Conservation (phyloP, 2,113 vertebrate species). For the Tamias sibiricus region DNA sequence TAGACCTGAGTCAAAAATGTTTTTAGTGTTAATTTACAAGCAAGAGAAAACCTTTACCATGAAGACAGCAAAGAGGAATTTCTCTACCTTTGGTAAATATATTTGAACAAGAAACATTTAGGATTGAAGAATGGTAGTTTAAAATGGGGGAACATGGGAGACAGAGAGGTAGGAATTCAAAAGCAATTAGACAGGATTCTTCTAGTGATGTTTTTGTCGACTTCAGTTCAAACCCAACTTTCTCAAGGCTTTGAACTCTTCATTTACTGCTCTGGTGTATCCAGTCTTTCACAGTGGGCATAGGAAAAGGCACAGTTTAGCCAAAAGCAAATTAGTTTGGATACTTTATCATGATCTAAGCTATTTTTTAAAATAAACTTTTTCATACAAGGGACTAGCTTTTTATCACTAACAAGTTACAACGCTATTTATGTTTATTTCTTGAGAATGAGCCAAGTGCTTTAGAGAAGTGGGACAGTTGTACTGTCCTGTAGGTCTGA, state of each 20-base stretch:
- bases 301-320: slow-evolving; percentile 46
- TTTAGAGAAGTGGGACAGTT: slow-evolving; percentile 40
- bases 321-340: slow-evolving; percentile 63
- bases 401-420: slow-evolving; percentile 67
- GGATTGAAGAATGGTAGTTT: neutral
- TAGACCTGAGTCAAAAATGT: slow-evolving; percentile 33
- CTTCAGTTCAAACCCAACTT: neutral
- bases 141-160: neutral
- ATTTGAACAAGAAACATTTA: slow-evolving; percentile 33
- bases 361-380: slow-evolving; percentile 47
- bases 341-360: slow-evolving; percentile 64
- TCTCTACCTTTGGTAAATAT: neutral
- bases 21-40: slow-evolving; percentile 26
- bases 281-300: neutral
- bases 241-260: slow-evolving; percentile 56
- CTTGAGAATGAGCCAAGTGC: slow-evolving; percentile 61
- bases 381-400: slow-evolving; percentile 26
- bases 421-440: slow-evolving; percentile 60
- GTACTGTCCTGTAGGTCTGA: neutral
- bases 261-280: neutral
- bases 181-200: slow-evolving; percentile 6
- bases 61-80: slow-evolving; percentile 12
- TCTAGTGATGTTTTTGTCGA: neutral
- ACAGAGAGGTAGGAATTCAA: slow-evolving; percentile 18
- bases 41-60: slow-evolving; percentile 50